phyloP scores from a whole-genome alignment of 2,888 invertebrate species.

The Liodrosophila aerea region DNA sequence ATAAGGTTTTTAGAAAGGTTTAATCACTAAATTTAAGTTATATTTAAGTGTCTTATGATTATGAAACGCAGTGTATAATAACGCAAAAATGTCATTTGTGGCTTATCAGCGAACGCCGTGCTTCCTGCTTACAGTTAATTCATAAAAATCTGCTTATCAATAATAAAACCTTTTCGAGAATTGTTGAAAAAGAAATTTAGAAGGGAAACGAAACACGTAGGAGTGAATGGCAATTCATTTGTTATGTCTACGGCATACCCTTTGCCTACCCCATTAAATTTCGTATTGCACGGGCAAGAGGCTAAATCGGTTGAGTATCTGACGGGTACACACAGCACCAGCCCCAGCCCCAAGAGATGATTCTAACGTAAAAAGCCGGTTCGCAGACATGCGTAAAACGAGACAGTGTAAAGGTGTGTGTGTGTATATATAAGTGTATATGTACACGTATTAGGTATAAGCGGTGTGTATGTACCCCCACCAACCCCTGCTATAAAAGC shows the following conservation, averaged over 20 bases:
- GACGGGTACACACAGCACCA: conserved; percentile 37
- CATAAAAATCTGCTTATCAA: conserved; percentile 12
- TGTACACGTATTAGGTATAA: neutral
- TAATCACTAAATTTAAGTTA: too few species aligned
- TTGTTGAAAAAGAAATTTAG: conserved; percentile 5
- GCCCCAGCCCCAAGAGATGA: conserved; percentile 31
- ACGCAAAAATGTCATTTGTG: neutral
- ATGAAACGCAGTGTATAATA: too few species aligned
- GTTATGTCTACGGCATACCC: conserved; percentile 32
- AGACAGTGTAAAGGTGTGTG: neutral
- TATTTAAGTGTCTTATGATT: too few species aligned
- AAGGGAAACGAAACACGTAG: conserved; percentile 1
- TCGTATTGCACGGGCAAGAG: conserved; percentile 49
- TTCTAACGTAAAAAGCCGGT: conserved; percentile 74
- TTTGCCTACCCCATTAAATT: conserved; percentile 81
- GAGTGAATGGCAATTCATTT: conserved; percentile 16
- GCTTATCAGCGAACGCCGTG: conserved; percentile 50
- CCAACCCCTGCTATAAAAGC: conserved; percentile 5
- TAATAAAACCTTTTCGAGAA: neutral
- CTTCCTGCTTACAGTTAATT: conserved; percentile 36
- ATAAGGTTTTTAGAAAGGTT: too few species aligned
- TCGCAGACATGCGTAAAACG: conserved; percentile 71
- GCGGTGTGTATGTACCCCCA: conserved; percentile 1
- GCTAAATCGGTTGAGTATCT: conserved; percentile 44
- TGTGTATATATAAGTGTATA: conserved; percentile 14